phyloP scores from a whole-genome alignment of 2,888 invertebrate genomes.

The Schizotus pectinicornis region DNA sequence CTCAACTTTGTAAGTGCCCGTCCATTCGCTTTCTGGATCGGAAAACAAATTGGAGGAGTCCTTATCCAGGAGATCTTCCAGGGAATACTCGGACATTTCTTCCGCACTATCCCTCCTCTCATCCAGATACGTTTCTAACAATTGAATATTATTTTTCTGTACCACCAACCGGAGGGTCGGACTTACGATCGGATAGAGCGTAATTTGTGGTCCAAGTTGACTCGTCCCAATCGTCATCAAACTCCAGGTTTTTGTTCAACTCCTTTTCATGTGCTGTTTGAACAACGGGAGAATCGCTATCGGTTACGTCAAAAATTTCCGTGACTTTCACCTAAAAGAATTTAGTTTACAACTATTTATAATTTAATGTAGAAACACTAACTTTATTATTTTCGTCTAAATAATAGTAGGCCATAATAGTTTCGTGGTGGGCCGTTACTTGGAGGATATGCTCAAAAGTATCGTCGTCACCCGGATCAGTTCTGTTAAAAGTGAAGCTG shows the following conservation, averaged over 20 bases:
- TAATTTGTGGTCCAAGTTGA: slow-evolving; percentile 43
- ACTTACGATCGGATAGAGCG: slow-evolving; percentile 39
- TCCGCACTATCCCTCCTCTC: slow-evolving; percentile 40
- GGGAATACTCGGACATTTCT: slow-evolving; percentile 59
- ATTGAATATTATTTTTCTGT: not conserved
- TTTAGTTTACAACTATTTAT: not conserved
- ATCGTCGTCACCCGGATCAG: slow-evolving; percentile 61
- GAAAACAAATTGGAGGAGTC: slow-evolving; percentile 66
- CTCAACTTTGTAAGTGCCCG: slow-evolving; percentile 50
- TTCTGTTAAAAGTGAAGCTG: slow-evolving; percentile 52
- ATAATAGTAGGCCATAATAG: slow-evolving; percentile 90
- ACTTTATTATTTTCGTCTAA: slow-evolving; percentile 82
- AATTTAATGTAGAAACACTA: not conserved
- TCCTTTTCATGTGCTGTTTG: slow-evolving; percentile 68
- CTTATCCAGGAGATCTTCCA: slow-evolving; percentile 65
- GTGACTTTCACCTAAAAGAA: slow-evolving; percentile 67
- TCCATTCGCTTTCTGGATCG: slow-evolving; percentile 77
- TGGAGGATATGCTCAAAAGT: slow-evolving; percentile 74
- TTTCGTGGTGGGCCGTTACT: slow-evolving; percentile 86
- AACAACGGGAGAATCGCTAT: slow-evolving; percentile 71
- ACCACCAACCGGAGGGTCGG: not conserved
- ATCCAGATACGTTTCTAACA: slow-evolving; percentile 15
- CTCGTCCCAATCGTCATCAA: slow-evolving; percentile 70
- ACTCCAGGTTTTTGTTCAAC: slow-evolving; percentile 68
- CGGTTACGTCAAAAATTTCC: slow-evolving; percentile 88